Evolutionary conservation across 2,113 vertebrate species (phyloP).

Genomic region (Chloroceryle aenea): DNA sequence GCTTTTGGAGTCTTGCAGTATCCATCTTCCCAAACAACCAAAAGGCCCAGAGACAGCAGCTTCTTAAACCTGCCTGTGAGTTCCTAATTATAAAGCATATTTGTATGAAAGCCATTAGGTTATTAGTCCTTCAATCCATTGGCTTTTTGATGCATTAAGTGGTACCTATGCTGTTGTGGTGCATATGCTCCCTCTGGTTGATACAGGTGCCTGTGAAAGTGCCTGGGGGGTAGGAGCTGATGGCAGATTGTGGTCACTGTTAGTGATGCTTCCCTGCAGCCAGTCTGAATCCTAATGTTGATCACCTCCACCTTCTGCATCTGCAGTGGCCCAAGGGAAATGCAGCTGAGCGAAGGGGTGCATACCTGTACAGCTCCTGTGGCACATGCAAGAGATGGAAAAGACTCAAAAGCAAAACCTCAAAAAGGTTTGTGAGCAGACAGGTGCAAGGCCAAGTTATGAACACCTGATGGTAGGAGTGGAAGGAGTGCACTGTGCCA

Average conservation of each 20-base stretch:
- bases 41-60: conserved; percentile 3
- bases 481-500: neutral
- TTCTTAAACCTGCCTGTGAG: conserved; percentile 2
- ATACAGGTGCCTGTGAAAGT: rapidly evolving
- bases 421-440: neutral
- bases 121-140: neutral
- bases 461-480: rapidly evolving
- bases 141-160: neutral
- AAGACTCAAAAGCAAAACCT: neutral
- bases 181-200: rapidly evolving
- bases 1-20: neutral
- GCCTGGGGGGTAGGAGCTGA: neutral
- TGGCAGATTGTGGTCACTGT: neutral
- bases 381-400: neutral
- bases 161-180: neutral
- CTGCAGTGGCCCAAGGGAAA: neutral
- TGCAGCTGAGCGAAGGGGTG: neutral
- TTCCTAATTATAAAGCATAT: conserved; percentile 50
- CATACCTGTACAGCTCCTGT: neutral
- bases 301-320: neutral
- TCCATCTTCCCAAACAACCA: conserved; percentile 44
- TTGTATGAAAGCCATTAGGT: conserved; percentile 6
- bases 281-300: neutral
- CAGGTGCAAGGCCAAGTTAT: neutral
- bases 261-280: neutral